A percentile compares a stretch with the other conserved stretches of the same genome.
phyloP scores from a whole-genome alignment of 2,888 invertebrate genomes.

The Dynastes hyllus region DNA sequence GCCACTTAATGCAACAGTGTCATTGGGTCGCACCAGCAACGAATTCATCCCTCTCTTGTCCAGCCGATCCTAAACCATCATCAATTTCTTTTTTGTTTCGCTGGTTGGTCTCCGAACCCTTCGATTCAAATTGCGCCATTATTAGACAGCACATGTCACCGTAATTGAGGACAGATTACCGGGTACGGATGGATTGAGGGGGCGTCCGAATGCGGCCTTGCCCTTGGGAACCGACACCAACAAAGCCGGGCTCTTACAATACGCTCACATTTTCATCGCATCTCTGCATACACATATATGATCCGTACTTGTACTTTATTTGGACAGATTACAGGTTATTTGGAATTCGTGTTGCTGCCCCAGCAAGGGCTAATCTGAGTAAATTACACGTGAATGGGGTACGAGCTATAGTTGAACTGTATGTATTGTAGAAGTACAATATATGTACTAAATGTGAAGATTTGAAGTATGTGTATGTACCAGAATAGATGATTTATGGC shows the following conservation, averaged over 20 bases:
- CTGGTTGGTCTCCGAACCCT: conserved; percentile 23
- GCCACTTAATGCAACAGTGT: conserved; percentile 34
- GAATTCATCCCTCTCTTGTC: conserved; percentile 16
- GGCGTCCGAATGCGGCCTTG: conserved; percentile 39
- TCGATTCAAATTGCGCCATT: conserved; percentile 42
- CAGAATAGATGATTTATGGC: not conserved
- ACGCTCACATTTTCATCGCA: not conserved
- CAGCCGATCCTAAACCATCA: conserved; percentile 30
- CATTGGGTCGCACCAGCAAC: conserved; percentile 12
- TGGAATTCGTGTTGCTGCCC: conserved; percentile 21
- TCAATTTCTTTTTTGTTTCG: conserved; percentile 35
- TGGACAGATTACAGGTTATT: conserved; percentile 46
- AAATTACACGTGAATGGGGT: conserved; percentile 36
- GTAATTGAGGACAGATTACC: conserved; percentile 48
- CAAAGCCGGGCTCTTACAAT: not conserved
- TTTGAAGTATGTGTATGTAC: not conserved
- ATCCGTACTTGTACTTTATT: conserved; percentile 23
- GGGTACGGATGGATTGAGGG: conserved; percentile 36
- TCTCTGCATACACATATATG: conserved; percentile 10
- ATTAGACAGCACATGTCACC: conserved; percentile 47
- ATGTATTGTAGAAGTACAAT: not conserved
- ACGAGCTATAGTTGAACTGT: not conserved
- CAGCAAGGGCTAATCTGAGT: conserved; percentile 27
- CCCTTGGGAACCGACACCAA: conserved; percentile 38
- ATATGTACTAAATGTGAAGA: not conserved